A percentile compares a stretch with the other conserved stretches of the same genome.
Evolutionary conservation across 2,113 vertebrate species (phyloP).

Genomic region (Condylura cristata): DNA sequence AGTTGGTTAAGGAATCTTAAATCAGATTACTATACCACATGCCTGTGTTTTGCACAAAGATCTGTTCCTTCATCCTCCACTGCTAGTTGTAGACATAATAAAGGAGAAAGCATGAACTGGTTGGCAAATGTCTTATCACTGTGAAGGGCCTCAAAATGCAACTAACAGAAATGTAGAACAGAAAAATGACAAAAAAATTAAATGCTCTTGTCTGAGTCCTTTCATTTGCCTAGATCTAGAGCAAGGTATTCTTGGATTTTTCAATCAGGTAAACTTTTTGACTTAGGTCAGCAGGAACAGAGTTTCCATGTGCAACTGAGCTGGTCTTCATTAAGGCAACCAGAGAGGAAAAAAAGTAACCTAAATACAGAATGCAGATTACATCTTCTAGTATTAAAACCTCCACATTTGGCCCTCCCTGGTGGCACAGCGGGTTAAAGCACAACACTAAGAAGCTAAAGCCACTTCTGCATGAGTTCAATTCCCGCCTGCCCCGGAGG

Average conservation of each 20-base stretch:
- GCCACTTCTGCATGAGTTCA: no score
- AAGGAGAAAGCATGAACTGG: background rate
- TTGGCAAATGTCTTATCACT: background rate
- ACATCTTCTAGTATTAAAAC: background rate
- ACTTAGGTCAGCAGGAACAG: background rate
- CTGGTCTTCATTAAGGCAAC: background rate
- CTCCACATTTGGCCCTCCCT: background rate
- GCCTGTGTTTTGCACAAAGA: background rate
- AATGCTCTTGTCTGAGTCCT: background rate
- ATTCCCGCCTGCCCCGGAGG: no score
- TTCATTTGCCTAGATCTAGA: background rate
- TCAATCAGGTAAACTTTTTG: background rate
- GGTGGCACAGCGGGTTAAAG: no score
- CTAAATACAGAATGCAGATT: background rate
- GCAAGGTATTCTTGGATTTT: background rate
- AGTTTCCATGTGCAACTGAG: background rate
- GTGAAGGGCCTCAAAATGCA: background rate
- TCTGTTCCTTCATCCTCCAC: background rate
- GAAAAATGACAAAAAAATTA: background rate
- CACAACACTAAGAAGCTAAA: no score
- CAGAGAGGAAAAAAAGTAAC: conserved; percentile 3
- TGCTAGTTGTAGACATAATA: background rate
- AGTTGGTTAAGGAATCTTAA: background rate
- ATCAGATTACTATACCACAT: background rate
- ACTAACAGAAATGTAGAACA: background rate